Evolutionary conservation across 2,797 vertebrate genomes (phyloP).

Genomic region (Macropus fuliginosus): DNA sequence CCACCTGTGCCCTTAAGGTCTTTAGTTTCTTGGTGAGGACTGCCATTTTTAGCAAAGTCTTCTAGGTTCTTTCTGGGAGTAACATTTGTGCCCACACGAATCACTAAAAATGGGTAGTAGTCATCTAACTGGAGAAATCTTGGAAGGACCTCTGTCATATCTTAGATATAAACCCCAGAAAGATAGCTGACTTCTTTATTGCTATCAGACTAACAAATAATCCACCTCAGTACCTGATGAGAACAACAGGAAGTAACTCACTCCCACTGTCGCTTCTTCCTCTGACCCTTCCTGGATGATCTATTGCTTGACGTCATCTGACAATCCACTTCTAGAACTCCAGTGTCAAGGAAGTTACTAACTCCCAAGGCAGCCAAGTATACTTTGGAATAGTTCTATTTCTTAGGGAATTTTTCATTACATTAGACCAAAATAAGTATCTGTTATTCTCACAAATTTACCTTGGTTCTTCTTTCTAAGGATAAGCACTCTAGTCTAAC

Average conservation of each 20-base stretch:
- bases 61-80: not conserved
- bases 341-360: not conserved
- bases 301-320: not conserved
- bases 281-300: not conserved
- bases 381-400: not conserved
- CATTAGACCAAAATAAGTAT: not conserved
- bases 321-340: not conserved
- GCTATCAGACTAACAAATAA: not conserved
- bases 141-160: not conserved
- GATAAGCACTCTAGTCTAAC: not conserved
- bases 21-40: not conserved
- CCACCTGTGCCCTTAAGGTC: conserved; percentile 8
- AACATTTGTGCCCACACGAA: not conserved
- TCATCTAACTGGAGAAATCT: not conserved
- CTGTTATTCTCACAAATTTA: not conserved
- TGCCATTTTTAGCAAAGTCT: conserved; percentile 6
- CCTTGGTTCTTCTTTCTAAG: not conserved
- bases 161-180: not conserved
- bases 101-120: not conserved
- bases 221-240: not conserved
- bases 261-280: not conserved
- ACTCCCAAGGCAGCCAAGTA: not conserved
- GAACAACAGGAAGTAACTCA: not conserved
- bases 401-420: not conserved
- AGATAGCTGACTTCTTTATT: not conserved